Base-by-base conservation (phyloP, 2,113 vertebrate genomes). In the Nycticryphes semicollaris region DNA sequence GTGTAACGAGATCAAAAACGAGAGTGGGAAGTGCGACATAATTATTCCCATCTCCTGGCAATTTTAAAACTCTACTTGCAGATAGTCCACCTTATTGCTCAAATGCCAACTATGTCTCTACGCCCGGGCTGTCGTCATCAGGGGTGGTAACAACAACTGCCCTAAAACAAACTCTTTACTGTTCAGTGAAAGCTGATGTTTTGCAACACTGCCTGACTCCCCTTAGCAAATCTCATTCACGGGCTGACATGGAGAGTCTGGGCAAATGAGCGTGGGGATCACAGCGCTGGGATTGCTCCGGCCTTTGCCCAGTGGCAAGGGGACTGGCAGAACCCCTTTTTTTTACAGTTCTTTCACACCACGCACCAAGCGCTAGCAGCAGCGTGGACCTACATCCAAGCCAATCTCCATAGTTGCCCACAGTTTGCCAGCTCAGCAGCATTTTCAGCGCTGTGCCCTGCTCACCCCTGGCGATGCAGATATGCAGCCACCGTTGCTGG, bases 311-410 rank as follows among this genome's bases (percentile, higher is more conserved):
- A 19, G 51, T 3, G 21, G 28, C 53, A 39, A 48, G 35, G 37
- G 27, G 25, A 28, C 17, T 27, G 35, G 56, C 73, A 66, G 45
- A 4, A 17, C n/a, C 82, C 15, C 22, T 20, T 15, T 69, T 64
- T 39, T 39, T 18, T 47, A 9, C 64, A 22, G 5, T 5, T 67
- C 81, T 33, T 59, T 13, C 62, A 15, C 20, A 20, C 25, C 3
- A 0, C 0, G 6, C 3, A 5, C 64, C 74, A 84, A 74, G 62
- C 2, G 11, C 64, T 20, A 81, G 76, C 80, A 67, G 68, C 68
- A 22, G 0, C 1, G 18, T 5, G 54, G 41, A 43, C 39, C 41
- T 0, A 0, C 15, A 51, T 43, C 43, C 54, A 30, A 7, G 14
- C 8, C n/a, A 25, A 35, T 11, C 30, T 53, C 68, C 59, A 6